Conservation (phyloP, 1,140 invertebrate genomes). For the Ceratosolen fusciceps region DNA sequence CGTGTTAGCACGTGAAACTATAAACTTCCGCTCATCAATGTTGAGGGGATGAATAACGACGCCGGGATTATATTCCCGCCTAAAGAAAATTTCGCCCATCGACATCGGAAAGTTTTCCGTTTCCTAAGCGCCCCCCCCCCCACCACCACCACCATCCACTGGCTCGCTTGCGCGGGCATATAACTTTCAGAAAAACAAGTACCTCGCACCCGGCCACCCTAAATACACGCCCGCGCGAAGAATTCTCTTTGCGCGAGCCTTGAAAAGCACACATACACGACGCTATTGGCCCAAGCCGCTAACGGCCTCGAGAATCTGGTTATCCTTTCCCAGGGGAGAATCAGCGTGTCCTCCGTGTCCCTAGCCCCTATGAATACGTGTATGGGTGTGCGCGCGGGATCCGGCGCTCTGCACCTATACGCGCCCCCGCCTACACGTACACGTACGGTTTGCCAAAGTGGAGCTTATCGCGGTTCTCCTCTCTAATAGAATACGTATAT, state of each 20-base stretch:
- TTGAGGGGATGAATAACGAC: neutral
- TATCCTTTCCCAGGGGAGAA: constrained; percentile 34
- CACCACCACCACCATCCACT: too few species aligned
- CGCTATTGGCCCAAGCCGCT: neutral
- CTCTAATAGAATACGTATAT: constrained; percentile 61
- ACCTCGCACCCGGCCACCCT: neutral
- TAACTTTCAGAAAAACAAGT: constrained; percentile 38
- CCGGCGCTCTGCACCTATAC: neutral
- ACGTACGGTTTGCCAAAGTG: constrained; percentile 59
- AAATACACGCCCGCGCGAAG: neutral
- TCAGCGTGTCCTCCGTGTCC: constrained; percentile 6
- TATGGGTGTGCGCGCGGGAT: neutral
- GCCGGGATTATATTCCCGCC: neutral
- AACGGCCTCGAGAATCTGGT: constrained; percentile 47
- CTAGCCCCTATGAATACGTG: neutral
- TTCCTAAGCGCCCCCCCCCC: neutral
- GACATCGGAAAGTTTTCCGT: neutral
- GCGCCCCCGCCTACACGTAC: neutral
- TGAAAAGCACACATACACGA: neutral
- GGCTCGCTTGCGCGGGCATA: neutral
- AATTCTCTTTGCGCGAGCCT: neutral
- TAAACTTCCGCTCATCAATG: constrained; percentile 3
- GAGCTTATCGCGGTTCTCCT: constrained; percentile 61
- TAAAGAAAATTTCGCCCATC: constrained; percentile 5
- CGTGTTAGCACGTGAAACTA: neutral